These are phyloP conservation scores for Latrodectus hesperus DNA, from an alignment of 2,888 invertebrate species.

Conservation along the genomic window DNA sequence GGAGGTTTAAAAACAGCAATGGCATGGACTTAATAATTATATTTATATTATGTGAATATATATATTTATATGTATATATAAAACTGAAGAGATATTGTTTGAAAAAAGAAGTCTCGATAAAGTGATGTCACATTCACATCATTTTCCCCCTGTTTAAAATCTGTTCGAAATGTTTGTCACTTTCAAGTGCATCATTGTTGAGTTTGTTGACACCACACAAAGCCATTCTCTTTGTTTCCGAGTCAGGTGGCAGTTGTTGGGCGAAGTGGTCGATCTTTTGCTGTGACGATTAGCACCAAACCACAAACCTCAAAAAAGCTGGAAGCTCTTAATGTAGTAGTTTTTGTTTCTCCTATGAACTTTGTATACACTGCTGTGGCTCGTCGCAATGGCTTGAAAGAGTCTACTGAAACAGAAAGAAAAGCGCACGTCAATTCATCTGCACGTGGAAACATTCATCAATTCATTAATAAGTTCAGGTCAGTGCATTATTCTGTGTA, in stretches of 20 bases:
- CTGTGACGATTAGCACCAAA: constrained; percentile 66
- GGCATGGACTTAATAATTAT: constrained; percentile 64
- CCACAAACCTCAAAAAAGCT: constrained; percentile 59
- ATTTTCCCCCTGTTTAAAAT: constrained; percentile 16
- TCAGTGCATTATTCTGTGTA: too few relatives aligned
- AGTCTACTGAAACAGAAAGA: constrained; percentile 4
- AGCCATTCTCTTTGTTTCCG: neutral
- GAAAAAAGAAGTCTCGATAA: constrained; percentile 39
- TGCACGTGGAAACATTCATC: too few relatives aligned
- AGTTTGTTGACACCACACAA: constrained; percentile 17
- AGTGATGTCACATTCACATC: constrained; percentile 35
- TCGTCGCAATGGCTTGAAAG: constrained; percentile 56
- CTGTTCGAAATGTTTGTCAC: constrained; percentile 22
- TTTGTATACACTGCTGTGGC: constrained; percentile 30
- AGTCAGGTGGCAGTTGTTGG: constrained; percentile 58
- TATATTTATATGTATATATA: constrained; percentile 66
- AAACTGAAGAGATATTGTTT: constrained; percentile 63
- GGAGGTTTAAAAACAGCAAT: constrained; percentile 69
- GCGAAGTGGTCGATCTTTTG: constrained; percentile 63
- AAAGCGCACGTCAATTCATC: too few relatives aligned
- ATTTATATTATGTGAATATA: constrained; percentile 66
- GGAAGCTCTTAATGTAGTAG: constrained; percentile 67
- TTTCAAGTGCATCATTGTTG: neutral
- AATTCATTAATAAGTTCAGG: too few relatives aligned
- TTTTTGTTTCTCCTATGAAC: constrained; percentile 53